Percentiles rank a stretch among this genome's conserved stretches.
These are phyloP conservation scores for Batillaria attramentaria DNA, from an alignment of 1,140 invertebrate genomes.

Conservation along the genomic window DNA sequence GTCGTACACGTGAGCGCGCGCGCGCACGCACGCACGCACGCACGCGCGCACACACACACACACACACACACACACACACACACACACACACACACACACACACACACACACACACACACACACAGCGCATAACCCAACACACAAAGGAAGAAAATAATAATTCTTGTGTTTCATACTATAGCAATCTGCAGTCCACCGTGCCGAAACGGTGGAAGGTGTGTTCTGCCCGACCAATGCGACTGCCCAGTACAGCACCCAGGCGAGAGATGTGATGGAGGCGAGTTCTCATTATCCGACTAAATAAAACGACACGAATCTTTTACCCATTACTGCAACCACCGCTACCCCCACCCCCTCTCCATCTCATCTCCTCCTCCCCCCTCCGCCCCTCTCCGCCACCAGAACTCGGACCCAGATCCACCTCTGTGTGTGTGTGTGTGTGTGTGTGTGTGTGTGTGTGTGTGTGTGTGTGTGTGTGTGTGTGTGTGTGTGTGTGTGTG, in stretches of 20 bases:
- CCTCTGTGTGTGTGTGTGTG: not conserved
- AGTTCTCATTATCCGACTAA: too few relatives aligned
- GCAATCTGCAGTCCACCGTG: too few relatives aligned
- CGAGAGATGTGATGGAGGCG: too few relatives aligned
- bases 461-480: not conserved
- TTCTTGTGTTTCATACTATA: not conserved
- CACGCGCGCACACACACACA: not conserved
- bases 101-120: slow-evolving; percentile 14
- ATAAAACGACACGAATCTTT: too few relatives aligned
- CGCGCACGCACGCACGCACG: not conserved
- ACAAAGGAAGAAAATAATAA: not conserved
- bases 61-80: not conserved
- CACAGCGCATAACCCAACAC: not conserved
- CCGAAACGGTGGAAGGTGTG: too few relatives aligned
- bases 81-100: not conserved
- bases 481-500: not conserved
- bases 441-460: slow-evolving; percentile 2
- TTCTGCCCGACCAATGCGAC: too few relatives aligned
- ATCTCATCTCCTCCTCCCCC: not conserved
- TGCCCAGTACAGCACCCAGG: too few relatives aligned
- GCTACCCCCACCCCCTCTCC: not conserved
- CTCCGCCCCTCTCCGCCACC: not conserved
- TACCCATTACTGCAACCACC: not conserved
- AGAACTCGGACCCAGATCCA: not conserved
- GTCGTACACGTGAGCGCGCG: not conserved